These are phyloP conservation scores for Remorina albescens DNA, from an alignment of 2,797 vertebrate genomes.

Conservation along the genomic window DNA sequence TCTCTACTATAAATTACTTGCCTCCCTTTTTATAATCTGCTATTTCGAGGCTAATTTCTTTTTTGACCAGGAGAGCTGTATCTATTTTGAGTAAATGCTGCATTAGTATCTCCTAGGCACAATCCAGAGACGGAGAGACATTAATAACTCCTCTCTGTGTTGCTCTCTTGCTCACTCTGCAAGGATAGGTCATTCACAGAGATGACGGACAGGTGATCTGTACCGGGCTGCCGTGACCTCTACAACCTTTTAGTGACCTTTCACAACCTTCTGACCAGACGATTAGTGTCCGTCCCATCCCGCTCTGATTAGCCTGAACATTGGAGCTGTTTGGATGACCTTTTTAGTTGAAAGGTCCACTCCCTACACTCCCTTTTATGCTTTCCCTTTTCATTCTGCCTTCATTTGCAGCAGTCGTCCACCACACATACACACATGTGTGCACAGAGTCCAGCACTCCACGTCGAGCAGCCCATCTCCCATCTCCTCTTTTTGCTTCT, in stretches of 20 bases:
- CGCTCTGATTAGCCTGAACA: slow-evolving; percentile 77
- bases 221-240: slow-evolving; percentile 63
- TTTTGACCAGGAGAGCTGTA: slow-evolving; percentile 42
- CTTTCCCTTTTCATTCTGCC: slow-evolving; percentile 45
- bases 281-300: slow-evolving; percentile 71
- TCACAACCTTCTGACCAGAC: slow-evolving; percentile 73
- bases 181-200: slow-evolving; percentile 72
- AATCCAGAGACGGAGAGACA: slow-evolving; percentile 38
- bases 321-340: slow-evolving; percentile 76
- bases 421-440: slow-evolving; percentile 1
- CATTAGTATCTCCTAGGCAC: slow-evolving; percentile 36
- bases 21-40: slow-evolving; percentile 48
- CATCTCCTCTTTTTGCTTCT: slow-evolving; percentile 76
- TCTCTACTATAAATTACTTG: slow-evolving; percentile 42
- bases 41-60: slow-evolving; percentile 62
- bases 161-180: slow-evolving; percentile 46
- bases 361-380: slow-evolving; percentile 52
- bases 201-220: slow-evolving; percentile 78
- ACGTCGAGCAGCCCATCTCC: slow-evolving; percentile 63
- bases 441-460: slow-evolving; percentile 25
- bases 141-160: slow-evolving; percentile 59
- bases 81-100: slow-evolving; percentile 51
- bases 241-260: slow-evolving; percentile 81
- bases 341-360: slow-evolving; percentile 80
- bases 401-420: slow-evolving; percentile 54